Evolutionary conservation across 2,113 vertebrate genomes (phyloP).

Genomic region (Mormyrus iriodes): DNA sequence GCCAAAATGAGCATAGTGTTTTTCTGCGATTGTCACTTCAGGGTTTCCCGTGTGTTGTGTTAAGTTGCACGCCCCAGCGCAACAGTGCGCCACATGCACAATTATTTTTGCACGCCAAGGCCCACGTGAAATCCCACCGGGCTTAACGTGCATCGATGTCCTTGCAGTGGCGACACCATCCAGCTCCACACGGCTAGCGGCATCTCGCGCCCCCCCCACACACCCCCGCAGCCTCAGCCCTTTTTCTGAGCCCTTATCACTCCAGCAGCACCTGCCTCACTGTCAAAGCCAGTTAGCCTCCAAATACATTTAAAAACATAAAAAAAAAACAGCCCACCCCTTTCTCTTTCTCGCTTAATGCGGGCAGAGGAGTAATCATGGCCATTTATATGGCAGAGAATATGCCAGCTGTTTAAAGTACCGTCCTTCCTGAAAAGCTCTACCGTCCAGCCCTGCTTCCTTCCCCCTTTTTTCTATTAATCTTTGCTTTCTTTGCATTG

Average conservation of each 20-base stretch:
- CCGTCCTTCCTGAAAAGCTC: not conserved
- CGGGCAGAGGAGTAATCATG: not conserved
- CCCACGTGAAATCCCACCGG: not conserved
- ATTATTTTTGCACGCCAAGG: not conserved
- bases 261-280: constrained; percentile 15
- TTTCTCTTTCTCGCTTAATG: not conserved
- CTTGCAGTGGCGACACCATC: not conserved
- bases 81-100: not conserved
- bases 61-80: not conserved
- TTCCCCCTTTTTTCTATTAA: no score
- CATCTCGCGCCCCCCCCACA: not conserved
- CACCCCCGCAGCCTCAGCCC: not conserved
- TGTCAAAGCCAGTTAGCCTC: constrained; percentile 22
- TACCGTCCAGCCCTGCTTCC: not conserved
- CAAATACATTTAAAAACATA: constrained; percentile 12
- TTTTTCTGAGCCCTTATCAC: constrained; percentile 18
- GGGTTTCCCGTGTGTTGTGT: not conserved
- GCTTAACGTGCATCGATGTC: not conserved
- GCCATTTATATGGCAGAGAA: not conserved
- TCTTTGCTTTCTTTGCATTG: not conserved
- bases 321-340: constrained; percentile 1
- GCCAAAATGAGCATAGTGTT: not conserved
- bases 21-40: not conserved
- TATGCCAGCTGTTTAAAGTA: not conserved
- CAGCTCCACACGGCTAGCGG: not conserved